phyloP scores from a whole-genome alignment of 2,888 invertebrate species.

The Acronicta leporina region DNA sequence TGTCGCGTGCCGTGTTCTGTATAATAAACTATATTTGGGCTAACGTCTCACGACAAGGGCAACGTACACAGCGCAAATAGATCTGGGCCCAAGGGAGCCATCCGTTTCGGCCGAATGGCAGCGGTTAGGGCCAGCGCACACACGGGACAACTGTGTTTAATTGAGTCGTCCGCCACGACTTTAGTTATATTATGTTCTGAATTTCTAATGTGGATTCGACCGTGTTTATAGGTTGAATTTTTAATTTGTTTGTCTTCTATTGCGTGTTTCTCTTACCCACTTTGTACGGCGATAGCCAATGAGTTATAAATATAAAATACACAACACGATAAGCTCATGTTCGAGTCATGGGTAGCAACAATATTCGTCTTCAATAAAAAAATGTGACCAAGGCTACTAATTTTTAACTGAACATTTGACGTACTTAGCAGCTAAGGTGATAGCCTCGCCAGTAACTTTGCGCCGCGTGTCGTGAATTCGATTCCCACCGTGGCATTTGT shows the following conservation, averaged over 20 bases:
- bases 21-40: slow-evolving; percentile 48
- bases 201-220: slow-evolving; percentile 46
- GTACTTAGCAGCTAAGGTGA: too few relatives aligned
- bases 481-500: too few relatives aligned
- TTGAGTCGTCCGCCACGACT: slow-evolving; percentile 54
- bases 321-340: too few relatives aligned
- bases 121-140: slow-evolving; percentile 56
- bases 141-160: slow-evolving; percentile 59
- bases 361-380: too few relatives aligned
- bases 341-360: too few relatives aligned
- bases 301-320: too few relatives aligned
- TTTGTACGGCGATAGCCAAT: too few relatives aligned
- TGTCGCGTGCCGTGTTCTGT: slow-evolving; percentile 26
- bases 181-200: slow-evolving; percentile 57
- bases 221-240: slow-evolving; percentile 15
- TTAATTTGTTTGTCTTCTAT: slow-evolving; percentile 4
- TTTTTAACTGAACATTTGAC: too few relatives aligned
- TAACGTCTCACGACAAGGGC: slow-evolving; percentile 40
- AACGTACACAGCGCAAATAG: slow-evolving; percentile 60
- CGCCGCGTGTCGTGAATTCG: too few relatives aligned
- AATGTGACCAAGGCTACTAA: too few relatives aligned
- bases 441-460: too few relatives aligned
- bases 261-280: not conserved
- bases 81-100: slow-evolving; percentile 64
- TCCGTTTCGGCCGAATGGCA: slow-evolving; percentile 63